Conservation (phyloP, 2,888 invertebrate species). For the Drosophila pseudotakahashii region DNA sequence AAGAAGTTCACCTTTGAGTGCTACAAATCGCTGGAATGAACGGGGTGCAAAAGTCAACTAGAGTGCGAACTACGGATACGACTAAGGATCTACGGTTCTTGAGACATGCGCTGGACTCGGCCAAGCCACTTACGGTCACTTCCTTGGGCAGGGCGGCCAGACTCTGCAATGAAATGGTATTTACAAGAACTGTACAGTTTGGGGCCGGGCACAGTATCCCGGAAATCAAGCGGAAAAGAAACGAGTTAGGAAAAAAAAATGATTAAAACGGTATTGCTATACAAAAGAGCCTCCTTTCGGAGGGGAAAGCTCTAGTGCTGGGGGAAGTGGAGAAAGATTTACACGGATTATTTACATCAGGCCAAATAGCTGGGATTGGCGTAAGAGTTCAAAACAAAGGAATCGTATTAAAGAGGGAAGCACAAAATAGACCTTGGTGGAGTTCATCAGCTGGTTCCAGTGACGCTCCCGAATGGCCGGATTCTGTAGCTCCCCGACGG, state of each 20-base stretch:
- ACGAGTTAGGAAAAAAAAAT: constrained; percentile 39
- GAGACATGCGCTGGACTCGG: constrained; percentile 13
- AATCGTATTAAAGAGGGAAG: constrained; percentile 8
- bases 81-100: constrained; percentile 11
- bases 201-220: constrained; percentile 54
- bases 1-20: neutral
- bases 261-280: constrained; percentile 62
- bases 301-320: constrained; percentile 60
- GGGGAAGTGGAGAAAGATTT: constrained; percentile 53
- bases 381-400: constrained; percentile 29
- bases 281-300: constrained; percentile 58
- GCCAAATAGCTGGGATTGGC: constrained; percentile 54
- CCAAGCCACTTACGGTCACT: constrained; percentile 88
- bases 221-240: constrained; percentile 51
- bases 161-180: constrained; percentile 88
- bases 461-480: constrained; percentile 97
- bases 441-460: constrained; percentile 98
- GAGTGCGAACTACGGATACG: constrained; percentile 4
- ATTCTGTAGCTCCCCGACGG: constrained; percentile 98
- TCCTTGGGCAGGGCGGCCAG: constrained; percentile 92
- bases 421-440: constrained; percentile 91
- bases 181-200: constrained; percentile 82
- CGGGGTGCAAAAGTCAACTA: constrained; percentile 2
- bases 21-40: accelerated
- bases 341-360: constrained; percentile 65